Conservation (phyloP, 1,140 invertebrate species). For the Thaumetopoea pityocampa region DNA sequence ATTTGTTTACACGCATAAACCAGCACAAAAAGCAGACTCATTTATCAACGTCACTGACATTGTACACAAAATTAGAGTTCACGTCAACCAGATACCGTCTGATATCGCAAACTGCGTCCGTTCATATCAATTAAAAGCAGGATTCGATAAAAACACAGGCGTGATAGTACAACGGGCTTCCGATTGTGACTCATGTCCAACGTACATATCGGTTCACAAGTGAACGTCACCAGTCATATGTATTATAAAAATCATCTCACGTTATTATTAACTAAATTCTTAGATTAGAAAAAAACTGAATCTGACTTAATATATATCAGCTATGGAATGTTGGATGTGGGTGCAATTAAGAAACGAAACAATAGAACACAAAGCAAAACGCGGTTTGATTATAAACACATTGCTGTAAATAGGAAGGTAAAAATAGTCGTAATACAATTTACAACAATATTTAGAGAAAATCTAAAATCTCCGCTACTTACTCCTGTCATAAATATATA, state of each 20-base stretch:
- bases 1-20: no score
- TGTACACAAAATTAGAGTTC: background rate
- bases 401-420: no score
- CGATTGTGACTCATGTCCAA: conserved; percentile 7
- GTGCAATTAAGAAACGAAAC: conserved; percentile 4
- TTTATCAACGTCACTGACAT: conserved; percentile 1
- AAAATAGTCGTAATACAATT: no score
- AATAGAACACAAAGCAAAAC: background rate
- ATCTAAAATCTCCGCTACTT: no score
- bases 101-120: no score
- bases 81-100: background rate
- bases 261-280: no score
- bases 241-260: no score
- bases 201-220: background rate
- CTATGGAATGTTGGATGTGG: conserved; percentile 10
- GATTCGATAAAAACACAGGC: conserved; percentile 10
- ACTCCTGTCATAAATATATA: conserved; percentile 6
- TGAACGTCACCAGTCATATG: no score
- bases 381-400: no score
- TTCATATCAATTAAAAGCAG: conserved; percentile 8
- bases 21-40: no score
- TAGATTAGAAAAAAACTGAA: no score
- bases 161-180: conserved; percentile 6
- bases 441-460: background rate
- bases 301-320: conserved; percentile 4